Evolutionary conservation across 2,888 invertebrate genomes (phyloP).

Genomic region (Cyaniris semiargus): DNA sequence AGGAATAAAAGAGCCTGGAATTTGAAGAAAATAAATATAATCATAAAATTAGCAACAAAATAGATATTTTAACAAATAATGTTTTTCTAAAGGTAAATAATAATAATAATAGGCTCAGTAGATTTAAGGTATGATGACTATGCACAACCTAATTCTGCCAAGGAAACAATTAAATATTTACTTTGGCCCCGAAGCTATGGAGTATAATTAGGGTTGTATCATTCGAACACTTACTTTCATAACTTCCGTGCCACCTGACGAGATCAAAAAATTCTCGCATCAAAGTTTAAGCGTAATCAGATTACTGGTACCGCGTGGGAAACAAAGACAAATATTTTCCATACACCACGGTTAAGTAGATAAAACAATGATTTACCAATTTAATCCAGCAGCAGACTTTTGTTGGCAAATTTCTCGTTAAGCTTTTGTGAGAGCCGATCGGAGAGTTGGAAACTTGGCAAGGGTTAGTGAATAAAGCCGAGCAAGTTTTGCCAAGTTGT

Average conservation of each 20-base stretch:
- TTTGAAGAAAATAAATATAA: background rate
- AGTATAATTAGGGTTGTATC: slow-evolving; percentile 6
- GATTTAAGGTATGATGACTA: background rate
- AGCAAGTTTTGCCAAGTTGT: slow-evolving; percentile 51
- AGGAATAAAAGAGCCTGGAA: background rate
- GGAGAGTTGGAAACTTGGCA: slow-evolving; percentile 53
- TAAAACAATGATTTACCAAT: slow-evolving; percentile 38
- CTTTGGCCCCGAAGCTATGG: background rate
- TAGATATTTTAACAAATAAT: background rate
- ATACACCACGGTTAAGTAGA: background rate
- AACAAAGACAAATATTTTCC: background rate
- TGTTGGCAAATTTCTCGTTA: slow-evolving; percentile 67
- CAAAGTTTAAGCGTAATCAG: background rate
- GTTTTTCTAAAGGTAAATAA: background rate
- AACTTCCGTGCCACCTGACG: background rate
- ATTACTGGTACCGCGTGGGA: background rate
- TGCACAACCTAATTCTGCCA: background rate
- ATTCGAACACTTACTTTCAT: background rate
- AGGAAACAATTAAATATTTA: background rate
- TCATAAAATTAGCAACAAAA: too few species aligned
- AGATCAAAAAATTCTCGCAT: background rate
- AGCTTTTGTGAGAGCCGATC: slow-evolving; percentile 65
- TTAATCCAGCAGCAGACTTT: slow-evolving; percentile 51
- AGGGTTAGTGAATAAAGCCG: slow-evolving; percentile 55
- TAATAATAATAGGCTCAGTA: background rate